Base-by-base conservation (phyloP, 1,140 invertebrate genomes). In the Eupeodes corollae region DNA sequence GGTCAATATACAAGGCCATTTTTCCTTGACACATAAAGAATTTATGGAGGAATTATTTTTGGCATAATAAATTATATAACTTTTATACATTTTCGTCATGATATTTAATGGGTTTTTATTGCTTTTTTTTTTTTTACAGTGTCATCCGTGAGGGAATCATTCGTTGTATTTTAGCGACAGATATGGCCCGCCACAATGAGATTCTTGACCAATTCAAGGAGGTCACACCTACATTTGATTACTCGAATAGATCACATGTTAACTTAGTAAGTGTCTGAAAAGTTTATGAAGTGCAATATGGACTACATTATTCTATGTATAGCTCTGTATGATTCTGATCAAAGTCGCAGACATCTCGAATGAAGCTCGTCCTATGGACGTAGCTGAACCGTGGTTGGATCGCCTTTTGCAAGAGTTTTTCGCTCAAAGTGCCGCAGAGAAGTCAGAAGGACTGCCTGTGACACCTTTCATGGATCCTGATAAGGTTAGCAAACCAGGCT, bases 401-500 rank as follows among this genome's bases (percentile, higher is more conserved):
- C 80, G 82, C 52, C 70, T 91, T 9, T 70, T 90, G 16, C 73
- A 86, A 61, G 83, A 87, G 60, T 87, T 86, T 59, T 87, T 86
- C 58, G 82, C 83, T 51, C 84, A 90, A 71, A 87, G 84, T 61
- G 87, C 89, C 51, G 79, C 83, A 8, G 87, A 91, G 60, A 90
- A 90, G 61, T 71, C 85, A 35, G 84, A 88, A 65, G 86, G 87
- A 9, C 71, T 91, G 47, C 86, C 87, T 2, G 86, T 90, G 1
- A 88, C 87, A 8, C 86, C 87, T 1, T 91, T 90, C 59, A 91
- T 91, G 88, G 88, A 91, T 62, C 75, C 86, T n/a, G 86, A 90
- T 49, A 89, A 88, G 71, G 84, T 91, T 12, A 88, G 85, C 34
- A 90, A 90, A 68, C 83, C 85, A 5, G 84, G 84, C 21, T 88